Evolutionary conservation across 2,797 vertebrate genomes (phyloP), one percentile per base, ranked within the genome.

Genomic region (Podarcis siculus): DNA sequence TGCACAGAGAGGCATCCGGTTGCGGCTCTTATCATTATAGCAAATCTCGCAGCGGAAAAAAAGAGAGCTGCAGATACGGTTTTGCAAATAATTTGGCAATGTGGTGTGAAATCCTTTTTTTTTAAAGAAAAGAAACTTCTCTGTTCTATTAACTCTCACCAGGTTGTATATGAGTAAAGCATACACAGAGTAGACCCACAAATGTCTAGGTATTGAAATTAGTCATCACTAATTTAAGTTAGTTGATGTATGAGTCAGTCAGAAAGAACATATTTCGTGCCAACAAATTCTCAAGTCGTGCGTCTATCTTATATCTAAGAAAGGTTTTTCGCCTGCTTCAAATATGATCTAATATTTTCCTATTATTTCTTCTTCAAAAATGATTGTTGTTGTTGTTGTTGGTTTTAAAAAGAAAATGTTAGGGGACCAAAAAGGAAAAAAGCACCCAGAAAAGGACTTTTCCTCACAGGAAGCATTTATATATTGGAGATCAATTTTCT

Each of bases 401-500:
- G 45, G 9, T 55, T 15, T 4, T 12, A 13, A 55, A 55, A 55
- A 55, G 49, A 94, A 86, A 95, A 85, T 93, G 87, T 93, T 93
- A 92, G 85, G 87, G 95, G 86, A 84, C 94, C 82, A 91, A 55
- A 13, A 5, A 9, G 25, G 81, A 35, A 82, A 86, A 92, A 94
- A 94, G 91, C 83, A 87, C 93, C 87, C 80, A 91, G 91, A 93
- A 92, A 94, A 66, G 87, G 87, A 89, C 91, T 95, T 95, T 95
- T 93, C 92, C 88, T 95, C 94, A 85, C 78, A 90, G 94, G 93
- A 95, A 94, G 89, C 91, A 88, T 95, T 94, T 95, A 94, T 93
- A 89, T 93, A 93, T 85, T 91, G 93, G 87, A 97, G 95, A 96
- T 96, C 96, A 95, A 96, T 97, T 97, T 97, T 97, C 95, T 97